Evolutionary conservation across 2,888 invertebrate genomes (phyloP).

Genomic region (Proisotoma minuta): DNA sequence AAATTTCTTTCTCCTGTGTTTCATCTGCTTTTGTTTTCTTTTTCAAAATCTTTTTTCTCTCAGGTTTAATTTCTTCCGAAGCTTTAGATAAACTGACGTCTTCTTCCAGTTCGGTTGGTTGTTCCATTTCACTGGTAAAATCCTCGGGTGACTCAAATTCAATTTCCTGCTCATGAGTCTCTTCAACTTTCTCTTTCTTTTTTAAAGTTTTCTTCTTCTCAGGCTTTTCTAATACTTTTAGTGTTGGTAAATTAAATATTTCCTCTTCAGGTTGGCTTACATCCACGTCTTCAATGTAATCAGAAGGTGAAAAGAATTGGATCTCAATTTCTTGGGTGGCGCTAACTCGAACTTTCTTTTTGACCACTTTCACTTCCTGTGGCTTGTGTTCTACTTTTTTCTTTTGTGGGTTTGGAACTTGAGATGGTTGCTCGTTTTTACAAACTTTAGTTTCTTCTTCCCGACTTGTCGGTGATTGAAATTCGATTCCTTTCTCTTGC

Average conservation of each 20-base stretch:
- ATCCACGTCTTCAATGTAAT: constrained; percentile 31
- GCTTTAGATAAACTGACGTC: neutral
- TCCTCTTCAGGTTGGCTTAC: constrained; percentile 47
- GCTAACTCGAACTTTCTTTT: constrained; percentile 34
- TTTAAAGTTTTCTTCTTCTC: neutral
- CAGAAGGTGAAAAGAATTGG: neutral
- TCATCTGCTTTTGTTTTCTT: constrained; percentile 11
- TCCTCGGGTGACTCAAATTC: constrained; percentile 15
- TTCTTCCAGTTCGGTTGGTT: constrained; percentile 11
- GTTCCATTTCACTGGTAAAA: constrained; percentile 9
- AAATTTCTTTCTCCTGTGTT: neutral
- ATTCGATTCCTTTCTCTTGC: neutral
- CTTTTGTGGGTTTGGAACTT: too few species aligned
- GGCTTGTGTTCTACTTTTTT: neutral
- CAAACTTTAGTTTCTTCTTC: too few species aligned
- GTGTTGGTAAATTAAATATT: neutral
- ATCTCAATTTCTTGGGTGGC: constrained; percentile 7
- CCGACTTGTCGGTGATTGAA: neutral
- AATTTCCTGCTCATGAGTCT: neutral
- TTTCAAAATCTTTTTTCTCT: neutral
- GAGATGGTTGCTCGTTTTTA: too few species aligned
- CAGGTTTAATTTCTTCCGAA: neutral
- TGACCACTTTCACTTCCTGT: constrained; percentile 42
- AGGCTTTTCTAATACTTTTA: neutral
- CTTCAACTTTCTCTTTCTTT: constrained; percentile 10